Conservation (phyloP, 2,113 vertebrate species). For the Alectura lathami region DNA sequence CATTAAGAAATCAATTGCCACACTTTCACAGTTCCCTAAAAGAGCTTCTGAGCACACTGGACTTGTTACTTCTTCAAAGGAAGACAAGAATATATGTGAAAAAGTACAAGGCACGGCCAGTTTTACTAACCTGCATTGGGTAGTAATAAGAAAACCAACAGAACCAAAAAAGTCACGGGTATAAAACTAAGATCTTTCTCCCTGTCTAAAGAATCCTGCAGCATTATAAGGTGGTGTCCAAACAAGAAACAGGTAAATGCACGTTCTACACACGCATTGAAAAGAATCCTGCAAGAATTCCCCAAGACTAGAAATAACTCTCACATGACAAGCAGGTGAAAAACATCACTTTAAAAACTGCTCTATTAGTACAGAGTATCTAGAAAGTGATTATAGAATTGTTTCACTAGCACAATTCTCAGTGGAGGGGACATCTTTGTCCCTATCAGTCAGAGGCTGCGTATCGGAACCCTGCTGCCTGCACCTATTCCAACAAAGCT, state of each 20-base stretch:
- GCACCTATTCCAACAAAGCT: conserved; percentile 35
- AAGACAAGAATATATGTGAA: conserved; percentile 46
- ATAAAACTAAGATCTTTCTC: conserved; percentile 37
- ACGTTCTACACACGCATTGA: background rate
- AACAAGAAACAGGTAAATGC: conserved; percentile 30
- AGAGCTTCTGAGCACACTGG: conserved; percentile 12
- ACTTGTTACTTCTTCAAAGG: background rate
- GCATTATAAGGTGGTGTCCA: conserved; percentile 1
- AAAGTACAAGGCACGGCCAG: conserved; percentile 30
- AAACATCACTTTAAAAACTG: background rate
- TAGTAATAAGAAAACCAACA: conserved; percentile 40
- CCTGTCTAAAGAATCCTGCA: background rate
- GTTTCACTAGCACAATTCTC: conserved; percentile 38
- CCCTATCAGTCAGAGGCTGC: background rate
- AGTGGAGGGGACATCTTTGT: background rate
- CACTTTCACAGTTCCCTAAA: background rate
- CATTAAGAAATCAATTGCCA: conserved; percentile 21
- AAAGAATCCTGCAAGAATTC: conserved; percentile 26
- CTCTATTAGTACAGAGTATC: background rate
- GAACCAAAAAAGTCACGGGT: conserved; percentile 13
- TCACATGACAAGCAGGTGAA: background rate
- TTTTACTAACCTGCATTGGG: background rate
- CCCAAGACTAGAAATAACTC: conserved; percentile 12
- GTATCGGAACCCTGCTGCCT: conserved; percentile 20
- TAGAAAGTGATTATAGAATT: background rate